phyloP scores from a whole-genome alignment of 2,888 invertebrate species.

The Microplitis manilae region DNA sequence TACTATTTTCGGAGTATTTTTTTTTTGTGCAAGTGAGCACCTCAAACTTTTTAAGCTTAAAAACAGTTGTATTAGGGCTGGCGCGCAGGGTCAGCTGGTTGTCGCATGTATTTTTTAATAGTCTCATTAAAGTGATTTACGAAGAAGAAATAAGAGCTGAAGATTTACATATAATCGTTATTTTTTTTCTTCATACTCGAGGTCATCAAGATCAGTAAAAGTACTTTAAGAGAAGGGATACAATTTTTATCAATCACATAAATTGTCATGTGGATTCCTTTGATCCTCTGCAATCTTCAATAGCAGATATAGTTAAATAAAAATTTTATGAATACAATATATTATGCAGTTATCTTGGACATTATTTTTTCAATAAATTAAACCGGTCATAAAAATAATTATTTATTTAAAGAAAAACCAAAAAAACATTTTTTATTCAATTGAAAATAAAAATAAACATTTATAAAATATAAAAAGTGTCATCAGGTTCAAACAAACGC shows the following conservation, averaged over 20 bases:
- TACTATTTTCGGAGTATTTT: no score
- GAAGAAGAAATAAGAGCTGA: neutral
- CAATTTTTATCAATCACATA: constrained; percentile 17
- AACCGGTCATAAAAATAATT: neutral
- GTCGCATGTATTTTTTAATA: constrained; percentile 2
- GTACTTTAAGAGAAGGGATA: neutral
- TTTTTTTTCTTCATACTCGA: constrained; percentile 18
- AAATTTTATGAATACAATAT: neutral
- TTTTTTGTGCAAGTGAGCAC: no score
- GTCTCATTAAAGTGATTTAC: constrained; percentile 17
- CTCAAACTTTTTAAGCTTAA: no score
- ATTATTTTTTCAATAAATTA: no score
- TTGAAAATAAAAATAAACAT: constrained; percentile 25
- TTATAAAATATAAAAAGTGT: constrained; percentile 28
- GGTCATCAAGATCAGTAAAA: constrained; percentile 19
- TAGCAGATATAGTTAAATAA: neutral
- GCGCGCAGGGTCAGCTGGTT: neutral
- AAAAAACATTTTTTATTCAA: constrained; percentile 33
- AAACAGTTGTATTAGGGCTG: no score
- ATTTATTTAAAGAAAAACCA: constrained; percentile 24
- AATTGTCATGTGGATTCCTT: constrained; percentile 6
- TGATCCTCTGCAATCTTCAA: constrained; percentile 11
- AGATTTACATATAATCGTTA: constrained; percentile 27
- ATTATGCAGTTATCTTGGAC: neutral
- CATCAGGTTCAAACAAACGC: constrained; percentile 42